Conservation (phyloP, 2,113 vertebrate species). For the Hyaena hyaena region DNA sequence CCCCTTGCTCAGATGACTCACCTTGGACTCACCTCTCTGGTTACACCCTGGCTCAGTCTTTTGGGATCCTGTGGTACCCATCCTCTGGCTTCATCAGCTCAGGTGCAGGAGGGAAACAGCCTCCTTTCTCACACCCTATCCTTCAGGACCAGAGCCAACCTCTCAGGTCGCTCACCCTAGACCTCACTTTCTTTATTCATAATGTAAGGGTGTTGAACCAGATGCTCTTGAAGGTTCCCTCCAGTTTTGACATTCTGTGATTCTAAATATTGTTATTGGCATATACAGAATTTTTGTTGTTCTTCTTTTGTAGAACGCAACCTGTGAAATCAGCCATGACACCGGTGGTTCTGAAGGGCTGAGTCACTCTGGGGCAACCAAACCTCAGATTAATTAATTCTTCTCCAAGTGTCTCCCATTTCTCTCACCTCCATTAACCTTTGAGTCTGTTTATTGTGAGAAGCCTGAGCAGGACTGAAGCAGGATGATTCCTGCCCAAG, state of each 20-base stretch:
- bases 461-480: not conserved
- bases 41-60: not conserved
- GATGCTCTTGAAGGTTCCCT: not conserved
- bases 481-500: not conserved
- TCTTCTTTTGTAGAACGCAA: slow-evolving; percentile 30
- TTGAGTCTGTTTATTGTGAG: not conserved
- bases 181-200: not conserved
- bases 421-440: slow-evolving; percentile 60
- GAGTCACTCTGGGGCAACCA: not conserved
- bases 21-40: not conserved
- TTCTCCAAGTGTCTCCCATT: not conserved
- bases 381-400: slow-evolving; percentile 57
- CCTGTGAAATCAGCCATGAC: not conserved
- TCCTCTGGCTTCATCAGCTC: not conserved
- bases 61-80: not conserved
- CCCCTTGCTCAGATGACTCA: not conserved
- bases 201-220: not conserved
- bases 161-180: not conserved
- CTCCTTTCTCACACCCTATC: not conserved
- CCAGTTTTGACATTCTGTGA: not conserved
- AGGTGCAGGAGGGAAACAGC: not conserved
- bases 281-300: not conserved
- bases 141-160: not conserved
- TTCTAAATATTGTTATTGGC: not conserved
- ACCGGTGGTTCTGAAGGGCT: not conserved